These are phyloP conservation scores for Stegodyphus mimosarum DNA, from an alignment of 1,140 invertebrate genomes.

Conservation along the genomic window DNA sequence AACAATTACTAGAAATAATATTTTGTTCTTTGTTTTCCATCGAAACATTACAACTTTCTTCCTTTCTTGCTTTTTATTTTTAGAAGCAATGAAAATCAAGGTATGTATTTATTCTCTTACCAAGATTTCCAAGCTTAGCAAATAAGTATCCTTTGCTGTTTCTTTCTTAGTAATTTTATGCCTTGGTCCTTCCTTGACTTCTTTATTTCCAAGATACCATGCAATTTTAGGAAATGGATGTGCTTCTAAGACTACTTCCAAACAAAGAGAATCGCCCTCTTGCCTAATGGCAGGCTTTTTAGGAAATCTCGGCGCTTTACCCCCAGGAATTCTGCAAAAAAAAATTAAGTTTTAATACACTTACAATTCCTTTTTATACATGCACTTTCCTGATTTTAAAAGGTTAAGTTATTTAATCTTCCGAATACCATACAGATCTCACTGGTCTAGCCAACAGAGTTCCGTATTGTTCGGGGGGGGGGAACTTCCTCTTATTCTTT, in stretches of 20 bases:
- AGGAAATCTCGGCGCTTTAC: slow-evolving; percentile 94
- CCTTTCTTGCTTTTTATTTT: no score
- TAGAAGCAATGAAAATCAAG: not conserved
- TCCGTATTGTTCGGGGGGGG: no score
- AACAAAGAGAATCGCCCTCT: slow-evolving; percentile 91
- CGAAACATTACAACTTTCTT: no score
- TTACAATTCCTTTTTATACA: no score
- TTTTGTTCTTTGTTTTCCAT: no score
- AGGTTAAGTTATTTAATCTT: no score
- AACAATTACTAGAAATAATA: no score
- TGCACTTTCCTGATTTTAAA: no score
- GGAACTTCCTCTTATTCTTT: no score
- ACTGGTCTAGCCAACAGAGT: no score
- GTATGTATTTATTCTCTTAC: slow-evolving; percentile 62
- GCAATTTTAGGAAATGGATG: slow-evolving; percentile 95
- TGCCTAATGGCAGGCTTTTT: slow-evolving; percentile 97
- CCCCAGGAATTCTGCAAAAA: slow-evolving; percentile 81
- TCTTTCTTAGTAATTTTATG: slow-evolving; percentile 89
- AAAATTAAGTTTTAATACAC: not conserved
- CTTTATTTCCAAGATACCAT: slow-evolving; percentile 90
- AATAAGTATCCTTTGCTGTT: slow-evolving; percentile 82
- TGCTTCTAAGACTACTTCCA: slow-evolving; percentile 96
- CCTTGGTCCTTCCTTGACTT: slow-evolving; percentile 81
- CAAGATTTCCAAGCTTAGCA: slow-evolving; percentile 81
- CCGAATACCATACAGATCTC: no score